Conservation (phyloP, 2,113 vertebrate species). For the Pogonocichla stellata region DNA sequence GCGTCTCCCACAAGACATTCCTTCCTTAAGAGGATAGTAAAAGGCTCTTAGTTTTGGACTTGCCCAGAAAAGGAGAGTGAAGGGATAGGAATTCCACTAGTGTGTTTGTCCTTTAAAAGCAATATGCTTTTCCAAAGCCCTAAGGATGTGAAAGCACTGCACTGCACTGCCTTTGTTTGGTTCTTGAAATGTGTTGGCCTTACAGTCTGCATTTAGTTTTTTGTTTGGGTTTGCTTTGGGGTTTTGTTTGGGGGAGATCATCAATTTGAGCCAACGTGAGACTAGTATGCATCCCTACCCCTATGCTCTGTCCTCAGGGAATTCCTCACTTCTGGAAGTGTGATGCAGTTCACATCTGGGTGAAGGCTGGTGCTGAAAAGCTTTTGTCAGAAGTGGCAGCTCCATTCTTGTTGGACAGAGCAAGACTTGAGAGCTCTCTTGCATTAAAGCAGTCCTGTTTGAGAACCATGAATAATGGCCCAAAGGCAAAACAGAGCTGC, state of each 20-base stretch:
- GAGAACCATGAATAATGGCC: accelerated
- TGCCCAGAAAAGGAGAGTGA: not conserved
- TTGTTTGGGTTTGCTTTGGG: not conserved
- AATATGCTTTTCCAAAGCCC: not conserved
- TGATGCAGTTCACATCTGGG: not conserved
- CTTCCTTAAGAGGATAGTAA: not conserved
- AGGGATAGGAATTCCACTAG: not conserved
- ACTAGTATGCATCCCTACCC: not conserved
- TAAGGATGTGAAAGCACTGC: not conserved
- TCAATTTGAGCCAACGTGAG: not conserved
- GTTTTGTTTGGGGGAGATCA: accelerated
- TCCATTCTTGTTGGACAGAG: not conserved
- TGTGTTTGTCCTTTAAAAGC: slow-evolving; percentile 3
- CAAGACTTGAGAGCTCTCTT: not conserved
- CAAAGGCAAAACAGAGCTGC: not conserved
- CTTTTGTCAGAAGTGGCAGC: not conserved
- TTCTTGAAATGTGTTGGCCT: not conserved
- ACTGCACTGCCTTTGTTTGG: not conserved
- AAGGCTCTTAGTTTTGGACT: not conserved
- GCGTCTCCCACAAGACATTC: not conserved
- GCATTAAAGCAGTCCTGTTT: not conserved
- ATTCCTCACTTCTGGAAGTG: not conserved
- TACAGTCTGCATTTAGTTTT: not conserved
- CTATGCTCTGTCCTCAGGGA: not conserved
- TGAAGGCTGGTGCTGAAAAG: not conserved